These are phyloP conservation scores for Anneissia japonica DNA, from an alignment of 35 echinoderm and acorn worm species.

Conservation along the genomic window DNA sequence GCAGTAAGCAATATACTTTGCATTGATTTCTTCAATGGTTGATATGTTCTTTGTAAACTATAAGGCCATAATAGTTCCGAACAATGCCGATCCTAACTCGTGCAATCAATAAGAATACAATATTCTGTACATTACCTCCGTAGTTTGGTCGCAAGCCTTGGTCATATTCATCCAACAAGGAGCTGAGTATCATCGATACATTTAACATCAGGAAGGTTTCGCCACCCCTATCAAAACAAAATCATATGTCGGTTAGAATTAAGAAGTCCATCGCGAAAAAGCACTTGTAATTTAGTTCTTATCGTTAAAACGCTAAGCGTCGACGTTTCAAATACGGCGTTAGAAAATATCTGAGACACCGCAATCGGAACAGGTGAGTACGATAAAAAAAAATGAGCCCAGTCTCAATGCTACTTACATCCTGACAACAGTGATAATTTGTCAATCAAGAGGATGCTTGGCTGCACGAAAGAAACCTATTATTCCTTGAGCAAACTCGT, in stretches of 20 bases:
- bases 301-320: not conserved
- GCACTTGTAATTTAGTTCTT: not conserved
- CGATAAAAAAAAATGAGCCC: too few species aligned
- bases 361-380: not conserved
- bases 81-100: too few species aligned
- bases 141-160: not conserved
- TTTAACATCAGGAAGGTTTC: not conserved
- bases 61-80: too few species aligned
- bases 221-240: not conserved
- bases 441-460: not conserved
- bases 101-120: too few species aligned
- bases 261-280: not conserved
- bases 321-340: not conserved
- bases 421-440: not conserved
- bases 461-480: not conserved
- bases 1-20: too few species aligned
- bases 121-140: too few species aligned
- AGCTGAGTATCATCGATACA: not conserved
- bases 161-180: not conserved
- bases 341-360: not conserved
- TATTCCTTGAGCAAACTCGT: not conserved
- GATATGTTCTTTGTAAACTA: too few species aligned
- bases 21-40: too few species aligned
- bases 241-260: not conserved
- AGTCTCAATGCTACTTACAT: not conserved